These are phyloP conservation scores for Clarias gariepinus DNA, from an alignment of 2,113 vertebrate genomes.

Conservation along the genomic window DNA sequence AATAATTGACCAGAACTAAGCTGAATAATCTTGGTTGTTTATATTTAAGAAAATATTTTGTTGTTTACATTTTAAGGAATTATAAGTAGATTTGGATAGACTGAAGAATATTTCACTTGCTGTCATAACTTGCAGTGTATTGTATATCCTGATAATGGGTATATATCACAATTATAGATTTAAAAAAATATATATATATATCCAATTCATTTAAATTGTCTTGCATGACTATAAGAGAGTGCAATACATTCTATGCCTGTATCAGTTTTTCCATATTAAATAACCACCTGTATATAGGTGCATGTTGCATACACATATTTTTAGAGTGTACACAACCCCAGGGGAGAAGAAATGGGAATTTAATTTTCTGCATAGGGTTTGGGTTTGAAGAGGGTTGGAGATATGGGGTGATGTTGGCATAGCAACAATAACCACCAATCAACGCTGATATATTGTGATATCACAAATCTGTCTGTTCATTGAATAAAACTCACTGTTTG, in stretches of 20 bases:
- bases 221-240: background rate
- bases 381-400: background rate
- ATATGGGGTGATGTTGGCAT: constrained; percentile 58
- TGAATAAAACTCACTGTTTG: constrained; percentile 39
- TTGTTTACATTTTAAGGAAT: no score
- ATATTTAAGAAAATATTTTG: no score
- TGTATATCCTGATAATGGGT: background rate
- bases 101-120: no score
- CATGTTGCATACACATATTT: constrained; percentile 13
- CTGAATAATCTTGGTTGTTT: no score
- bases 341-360: constrained; percentile 36
- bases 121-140: no score
- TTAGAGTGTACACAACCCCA: constrained; percentile 34
- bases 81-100: no score
- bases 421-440: constrained; percentile 61
- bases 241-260: background rate
- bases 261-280: background rate
- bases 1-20: no score
- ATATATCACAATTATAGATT: background rate
- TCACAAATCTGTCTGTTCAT: constrained; percentile 55
- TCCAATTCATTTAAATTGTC: background rate
- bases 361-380: constrained; percentile 12
- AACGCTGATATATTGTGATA: constrained; percentile 60
- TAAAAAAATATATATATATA: background rate
- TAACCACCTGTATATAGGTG: background rate